A percentile compares a stretch with the other conserved stretches of the same genome.
Conservation (phyloP, 1,140 invertebrate species). For the Calosoma granatense region DNA sequence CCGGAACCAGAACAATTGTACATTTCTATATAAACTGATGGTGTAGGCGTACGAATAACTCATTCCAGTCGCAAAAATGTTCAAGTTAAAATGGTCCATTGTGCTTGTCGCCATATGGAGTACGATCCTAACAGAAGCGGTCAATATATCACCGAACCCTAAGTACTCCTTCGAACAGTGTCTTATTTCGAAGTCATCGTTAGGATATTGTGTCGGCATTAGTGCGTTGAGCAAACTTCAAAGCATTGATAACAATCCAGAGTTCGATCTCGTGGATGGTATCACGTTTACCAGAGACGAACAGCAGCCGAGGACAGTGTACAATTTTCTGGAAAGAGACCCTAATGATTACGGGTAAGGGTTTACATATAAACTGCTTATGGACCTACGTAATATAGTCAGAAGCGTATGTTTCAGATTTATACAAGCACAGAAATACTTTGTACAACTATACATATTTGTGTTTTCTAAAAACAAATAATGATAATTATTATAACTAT, state of each 20-base stretch:
- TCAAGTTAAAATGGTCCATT: background rate
- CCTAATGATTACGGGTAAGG: conserved; percentile 56
- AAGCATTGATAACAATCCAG: conserved; percentile 49
- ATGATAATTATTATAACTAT: too few relatives aligned
- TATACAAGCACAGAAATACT: too few relatives aligned
- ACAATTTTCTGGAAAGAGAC: conserved; percentile 55
- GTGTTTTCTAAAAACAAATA: too few relatives aligned
- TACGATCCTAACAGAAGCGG: background rate
- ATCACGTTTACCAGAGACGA: conserved; percentile 47
- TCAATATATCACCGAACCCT: background rate
- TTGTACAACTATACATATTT: too few relatives aligned
- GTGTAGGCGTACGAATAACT: background rate
- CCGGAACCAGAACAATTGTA: background rate
- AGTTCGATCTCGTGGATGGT: conserved; percentile 50
- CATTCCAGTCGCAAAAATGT: background rate
- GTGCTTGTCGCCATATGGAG: background rate
- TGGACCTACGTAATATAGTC: background rate
- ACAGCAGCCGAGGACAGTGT: conserved; percentile 36
- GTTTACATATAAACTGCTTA: too few relatives aligned
- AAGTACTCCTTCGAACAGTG: conserved; percentile 37
- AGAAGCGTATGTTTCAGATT: too few relatives aligned
- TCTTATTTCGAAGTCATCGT: conserved; percentile 33
- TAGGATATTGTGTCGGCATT: conserved; percentile 53
- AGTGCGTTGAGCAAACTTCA: conserved; percentile 54
- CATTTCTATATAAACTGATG: background rate